phyloP scores from a whole-genome alignment of 2,113 vertebrate species.

The Scomber colias region DNA sequence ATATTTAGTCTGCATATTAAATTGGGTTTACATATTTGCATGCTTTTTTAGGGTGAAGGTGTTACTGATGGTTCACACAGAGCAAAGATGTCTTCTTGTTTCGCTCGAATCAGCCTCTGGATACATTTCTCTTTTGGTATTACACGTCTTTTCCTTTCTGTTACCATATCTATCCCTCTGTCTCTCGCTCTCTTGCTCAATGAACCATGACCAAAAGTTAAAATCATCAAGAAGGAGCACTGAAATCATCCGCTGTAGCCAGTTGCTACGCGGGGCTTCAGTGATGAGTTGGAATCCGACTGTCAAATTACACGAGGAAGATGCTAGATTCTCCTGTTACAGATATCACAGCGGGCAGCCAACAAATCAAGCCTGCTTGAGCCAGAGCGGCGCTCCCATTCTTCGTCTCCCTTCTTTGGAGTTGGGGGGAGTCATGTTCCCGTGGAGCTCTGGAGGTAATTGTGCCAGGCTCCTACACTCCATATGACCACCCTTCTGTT shows the following conservation, averaged over 20 bases:
- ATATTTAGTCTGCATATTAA: constrained; percentile 65
- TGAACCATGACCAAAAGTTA: constrained; percentile 45
- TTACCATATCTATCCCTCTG: constrained; percentile 21
- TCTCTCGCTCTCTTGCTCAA: constrained; percentile 25
- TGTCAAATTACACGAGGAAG: constrained; percentile 70
- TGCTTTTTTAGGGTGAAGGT: constrained; percentile 15
- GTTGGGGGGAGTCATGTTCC: constrained; percentile 72
- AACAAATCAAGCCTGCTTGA: constrained; percentile 66
- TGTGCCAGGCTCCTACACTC: constrained; percentile 68
- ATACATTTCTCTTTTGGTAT: neutral
- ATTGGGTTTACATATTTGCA: constrained; percentile 56
- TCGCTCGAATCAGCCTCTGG: neutral
- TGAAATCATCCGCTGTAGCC: constrained; percentile 43
- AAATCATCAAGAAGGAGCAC: constrained; percentile 60
- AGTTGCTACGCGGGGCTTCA: constrained; percentile 17
- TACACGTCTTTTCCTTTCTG: neutral
- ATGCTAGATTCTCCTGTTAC: constrained; percentile 66
- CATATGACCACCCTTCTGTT: constrained; percentile 40
- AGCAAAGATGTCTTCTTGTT: constrained; percentile 40
- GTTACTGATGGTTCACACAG: constrained; percentile 30
- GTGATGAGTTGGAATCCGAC: constrained; percentile 70
- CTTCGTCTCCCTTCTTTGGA: constrained; percentile 37
- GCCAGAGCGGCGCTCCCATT: constrained; percentile 54
- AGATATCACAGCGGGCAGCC: constrained; percentile 62
- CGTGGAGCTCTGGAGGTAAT: constrained; percentile 71